phyloP scores from a whole-genome alignment of 2,797 vertebrate genomes.

The Pseudochirops corinnae region DNA sequence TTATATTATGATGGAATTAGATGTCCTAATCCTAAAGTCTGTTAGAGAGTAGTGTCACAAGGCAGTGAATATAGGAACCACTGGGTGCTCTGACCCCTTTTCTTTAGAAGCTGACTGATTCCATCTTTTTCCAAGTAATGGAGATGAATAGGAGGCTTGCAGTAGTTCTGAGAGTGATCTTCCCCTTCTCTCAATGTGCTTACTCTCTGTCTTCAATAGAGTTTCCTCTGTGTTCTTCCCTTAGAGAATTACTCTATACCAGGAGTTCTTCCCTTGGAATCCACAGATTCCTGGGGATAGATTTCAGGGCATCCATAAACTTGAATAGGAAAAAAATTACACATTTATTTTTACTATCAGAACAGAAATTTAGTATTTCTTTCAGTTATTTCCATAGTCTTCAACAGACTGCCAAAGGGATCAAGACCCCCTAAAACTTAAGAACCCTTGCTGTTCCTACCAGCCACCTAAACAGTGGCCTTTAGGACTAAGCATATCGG shows the following conservation, averaged over 20 bases:
- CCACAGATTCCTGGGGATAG: background rate
- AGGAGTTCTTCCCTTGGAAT: background rate
- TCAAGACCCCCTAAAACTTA: background rate
- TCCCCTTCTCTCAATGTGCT: background rate
- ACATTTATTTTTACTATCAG: background rate
- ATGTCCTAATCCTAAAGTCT: background rate
- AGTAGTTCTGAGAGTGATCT: background rate
- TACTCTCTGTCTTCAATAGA: background rate
- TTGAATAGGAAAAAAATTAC: background rate
- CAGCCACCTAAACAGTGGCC: background rate
- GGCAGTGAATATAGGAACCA: background rate
- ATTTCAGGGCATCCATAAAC: background rate
- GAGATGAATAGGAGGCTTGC: background rate
- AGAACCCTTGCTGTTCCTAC: background rate
- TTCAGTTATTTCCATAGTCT: background rate
- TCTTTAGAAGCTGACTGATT: conserved; percentile 6
- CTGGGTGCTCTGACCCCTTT: background rate
- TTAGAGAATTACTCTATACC: background rate
- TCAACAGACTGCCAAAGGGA: background rate
- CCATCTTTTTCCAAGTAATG: background rate
- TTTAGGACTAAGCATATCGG: background rate
- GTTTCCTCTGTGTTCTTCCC: background rate
- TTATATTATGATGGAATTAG: background rate
- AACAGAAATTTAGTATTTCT: background rate
- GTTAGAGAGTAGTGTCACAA: background rate